Evolutionary conservation across 1,140 invertebrate species (phyloP).

Genomic region (Dryas iulia): DNA sequence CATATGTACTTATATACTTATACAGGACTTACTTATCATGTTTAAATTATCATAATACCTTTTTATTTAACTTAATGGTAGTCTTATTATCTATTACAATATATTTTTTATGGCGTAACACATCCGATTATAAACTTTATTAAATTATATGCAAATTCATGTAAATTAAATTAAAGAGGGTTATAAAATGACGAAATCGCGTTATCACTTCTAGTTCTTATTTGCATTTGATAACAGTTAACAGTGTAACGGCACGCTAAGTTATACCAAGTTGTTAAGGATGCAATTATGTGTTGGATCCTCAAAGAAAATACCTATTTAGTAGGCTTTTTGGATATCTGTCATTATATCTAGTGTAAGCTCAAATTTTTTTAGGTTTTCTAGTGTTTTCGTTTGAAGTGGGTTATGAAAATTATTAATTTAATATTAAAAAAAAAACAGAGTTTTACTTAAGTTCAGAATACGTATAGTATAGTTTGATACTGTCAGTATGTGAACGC

Average conservation of each 20-base stretch:
- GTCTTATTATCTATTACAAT: not conserved
- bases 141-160: not conserved
- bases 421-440: too few species aligned
- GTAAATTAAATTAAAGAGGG: not conserved
- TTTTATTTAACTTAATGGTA: not conserved
- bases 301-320: conserved; percentile 2
- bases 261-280: conserved; percentile 31
- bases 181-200: not conserved
- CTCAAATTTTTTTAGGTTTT: too few species aligned
- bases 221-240: conserved; percentile 13
- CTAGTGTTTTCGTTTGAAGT: too few species aligned
- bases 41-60: too few species aligned
- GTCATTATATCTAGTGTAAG: not conserved
- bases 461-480: too few species aligned
- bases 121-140: not conserved
- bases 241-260: conserved; percentile 35
- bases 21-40: too few species aligned
- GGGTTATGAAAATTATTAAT: too few species aligned
- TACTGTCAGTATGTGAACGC: too few species aligned
- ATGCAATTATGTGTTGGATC: conserved; percentile 35
- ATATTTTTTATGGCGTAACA: not conserved
- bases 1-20: too few species aligned
- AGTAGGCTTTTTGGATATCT: not conserved
- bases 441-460: too few species aligned
- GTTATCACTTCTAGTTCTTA: conserved; percentile 19